Conservation (phyloP, 2,113 vertebrate genomes). For the Protobothrops flavoviridis region DNA sequence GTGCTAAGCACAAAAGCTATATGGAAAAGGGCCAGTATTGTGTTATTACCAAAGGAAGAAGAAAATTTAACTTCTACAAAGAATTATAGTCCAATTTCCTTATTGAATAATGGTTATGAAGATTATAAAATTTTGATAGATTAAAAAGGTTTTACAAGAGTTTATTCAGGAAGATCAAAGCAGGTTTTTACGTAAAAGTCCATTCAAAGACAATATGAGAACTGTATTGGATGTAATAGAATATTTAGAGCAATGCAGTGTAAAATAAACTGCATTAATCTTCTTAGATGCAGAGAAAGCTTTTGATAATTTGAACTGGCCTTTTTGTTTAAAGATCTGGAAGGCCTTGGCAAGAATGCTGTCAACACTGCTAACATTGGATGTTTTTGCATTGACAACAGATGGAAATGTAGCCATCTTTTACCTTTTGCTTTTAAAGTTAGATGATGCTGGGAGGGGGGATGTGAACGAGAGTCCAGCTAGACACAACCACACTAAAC, state of each 20-base stretch:
- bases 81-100: neutral
- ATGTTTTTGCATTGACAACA: no score
- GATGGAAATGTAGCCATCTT: no score
- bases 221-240: no score
- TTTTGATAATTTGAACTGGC: neutral
- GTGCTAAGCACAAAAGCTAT: constrained; percentile 5
- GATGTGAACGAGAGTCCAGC: no score
- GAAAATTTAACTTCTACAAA: neutral
- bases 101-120: neutral
- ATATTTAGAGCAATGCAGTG: neutral
- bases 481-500: no score
- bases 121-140: neutral
- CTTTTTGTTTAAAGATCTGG: neutral
- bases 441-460: no score
- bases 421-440: no score
- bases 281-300: neutral
- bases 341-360: neutral
- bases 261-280: neutral
- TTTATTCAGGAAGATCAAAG: neutral
- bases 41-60: neutral
- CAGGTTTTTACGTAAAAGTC: neutral
- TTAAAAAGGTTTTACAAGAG: neutral
- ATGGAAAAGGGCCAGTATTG: neutral
- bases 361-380: no score
- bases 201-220: neutral